These are phyloP conservation scores for Syngnathus floridae DNA, from an alignment of 2,113 vertebrate species.

Conservation along the genomic window DNA sequence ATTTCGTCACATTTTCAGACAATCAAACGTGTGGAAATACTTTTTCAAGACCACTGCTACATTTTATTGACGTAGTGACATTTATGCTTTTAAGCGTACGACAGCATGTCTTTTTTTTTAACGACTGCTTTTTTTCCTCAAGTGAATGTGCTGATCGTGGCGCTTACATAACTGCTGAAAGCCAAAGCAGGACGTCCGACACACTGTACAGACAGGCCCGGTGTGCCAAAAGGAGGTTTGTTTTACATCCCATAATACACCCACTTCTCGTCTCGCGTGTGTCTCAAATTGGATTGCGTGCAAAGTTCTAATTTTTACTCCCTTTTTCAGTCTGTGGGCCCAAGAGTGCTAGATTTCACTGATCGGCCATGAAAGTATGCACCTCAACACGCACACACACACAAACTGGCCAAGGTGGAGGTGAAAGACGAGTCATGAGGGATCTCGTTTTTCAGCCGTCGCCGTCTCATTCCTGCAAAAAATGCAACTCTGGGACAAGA, in stretches of 20 bases:
- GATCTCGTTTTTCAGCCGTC: not conserved
- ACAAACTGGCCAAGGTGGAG: constrained; percentile 31
- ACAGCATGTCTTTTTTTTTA: not conserved
- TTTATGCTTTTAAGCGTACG: too few species aligned
- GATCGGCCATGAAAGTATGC: constrained; percentile 22
- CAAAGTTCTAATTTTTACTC: constrained; percentile 37
- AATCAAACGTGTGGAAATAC: not conserved
- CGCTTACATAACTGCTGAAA: constrained; percentile 37
- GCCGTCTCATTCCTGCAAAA: constrained; percentile 4
- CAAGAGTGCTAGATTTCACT: constrained; percentile 26
- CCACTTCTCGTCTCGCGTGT: constrained; percentile 3
- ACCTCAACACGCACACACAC: constrained; percentile 10
- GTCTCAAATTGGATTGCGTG: constrained; percentile 50
- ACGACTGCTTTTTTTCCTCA: not conserved
- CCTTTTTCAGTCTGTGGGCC: constrained; percentile 26
- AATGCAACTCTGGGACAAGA: constrained; percentile 3
- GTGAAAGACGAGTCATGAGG: constrained; percentile 25
- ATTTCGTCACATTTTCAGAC: not conserved
- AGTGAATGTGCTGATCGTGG: constrained; percentile 3
- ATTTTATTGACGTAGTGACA: not conserved
- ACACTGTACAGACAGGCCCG: constrained; percentile 14
- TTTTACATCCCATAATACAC: constrained; percentile 19
- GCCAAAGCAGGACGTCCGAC: constrained; percentile 20
- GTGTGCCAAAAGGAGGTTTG: constrained; percentile 19
- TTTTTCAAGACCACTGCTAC: not conserved